These are phyloP conservation scores for Exocentrus adspersus DNA, from an alignment of 2,888 invertebrate genomes.

Conservation along the genomic window DNA sequence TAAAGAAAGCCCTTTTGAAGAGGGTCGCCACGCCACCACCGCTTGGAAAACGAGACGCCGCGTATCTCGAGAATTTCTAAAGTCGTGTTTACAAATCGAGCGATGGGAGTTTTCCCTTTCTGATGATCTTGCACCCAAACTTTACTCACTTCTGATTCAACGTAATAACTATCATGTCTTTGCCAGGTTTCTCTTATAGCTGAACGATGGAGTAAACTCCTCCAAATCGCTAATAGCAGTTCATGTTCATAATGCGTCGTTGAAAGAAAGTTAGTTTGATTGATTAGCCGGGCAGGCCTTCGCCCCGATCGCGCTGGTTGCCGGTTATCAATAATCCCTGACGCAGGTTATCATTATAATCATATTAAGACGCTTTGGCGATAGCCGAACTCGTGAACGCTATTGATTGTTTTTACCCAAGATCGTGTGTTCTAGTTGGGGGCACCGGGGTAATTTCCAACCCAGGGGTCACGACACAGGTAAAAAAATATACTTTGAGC, in stretches of 20 bases:
- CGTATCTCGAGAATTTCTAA: background rate
- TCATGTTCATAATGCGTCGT: constrained; percentile 49
- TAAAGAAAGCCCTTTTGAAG: constrained; percentile 35
- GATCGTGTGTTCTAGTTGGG: too few relatives aligned
- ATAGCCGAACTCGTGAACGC: constrained; percentile 49
- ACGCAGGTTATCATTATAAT: constrained; percentile 61
- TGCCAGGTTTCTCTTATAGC: constrained; percentile 42
- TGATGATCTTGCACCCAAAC: too few relatives aligned
- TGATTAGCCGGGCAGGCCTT: constrained; percentile 49
- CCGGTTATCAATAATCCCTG: constrained; percentile 60
- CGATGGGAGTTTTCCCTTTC: too few relatives aligned
- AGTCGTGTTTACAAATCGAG: constrained; percentile 1
- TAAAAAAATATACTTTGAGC: too few relatives aligned
- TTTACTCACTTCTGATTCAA: too few relatives aligned
- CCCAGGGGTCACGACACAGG: too few relatives aligned
- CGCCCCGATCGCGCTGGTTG: constrained; percentile 48
- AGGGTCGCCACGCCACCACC: constrained; percentile 14
- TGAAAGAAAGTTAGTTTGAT: constrained; percentile 46
- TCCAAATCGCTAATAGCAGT: constrained; percentile 52
- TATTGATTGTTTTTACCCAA: constrained; percentile 52
- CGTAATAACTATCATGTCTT: too few relatives aligned
- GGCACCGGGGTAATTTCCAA: background rate
- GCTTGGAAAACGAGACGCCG: constrained; percentile 16
- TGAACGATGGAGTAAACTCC: constrained; percentile 49
- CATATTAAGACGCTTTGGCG: constrained; percentile 57